Evolutionary conservation across 2,797 vertebrate species (phyloP).

Genomic region (Pantherophis alleghaniensis): DNA sequence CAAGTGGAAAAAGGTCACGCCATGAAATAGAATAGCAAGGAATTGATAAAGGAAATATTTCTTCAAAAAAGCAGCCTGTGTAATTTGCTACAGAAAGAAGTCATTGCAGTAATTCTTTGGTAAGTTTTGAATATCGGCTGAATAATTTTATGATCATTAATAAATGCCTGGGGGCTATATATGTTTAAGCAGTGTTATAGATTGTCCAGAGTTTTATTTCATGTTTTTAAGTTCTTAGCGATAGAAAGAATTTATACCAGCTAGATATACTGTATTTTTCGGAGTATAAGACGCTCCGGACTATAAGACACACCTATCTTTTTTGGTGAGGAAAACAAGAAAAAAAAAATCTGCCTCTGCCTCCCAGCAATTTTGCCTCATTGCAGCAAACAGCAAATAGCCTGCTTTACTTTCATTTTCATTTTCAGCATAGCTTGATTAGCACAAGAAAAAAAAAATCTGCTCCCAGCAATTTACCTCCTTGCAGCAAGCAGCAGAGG

Average conservation of each 20-base stretch:
- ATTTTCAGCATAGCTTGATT: too few relatives aligned
- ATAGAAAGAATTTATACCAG: neutral
- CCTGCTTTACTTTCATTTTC: too few relatives aligned
- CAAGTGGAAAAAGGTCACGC: neutral
- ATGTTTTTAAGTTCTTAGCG: slow-evolving; percentile 11
- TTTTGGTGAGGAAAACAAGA: too few relatives aligned
- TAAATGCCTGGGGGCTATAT: slow-evolving; percentile 19
- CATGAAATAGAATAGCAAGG: slow-evolving; percentile 16
- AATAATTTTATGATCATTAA: slow-evolving; percentile 38
- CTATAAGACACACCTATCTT: too few relatives aligned
- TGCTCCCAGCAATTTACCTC: too few relatives aligned
- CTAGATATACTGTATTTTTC: neutral
- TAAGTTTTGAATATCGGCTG: slow-evolving; percentile 23
- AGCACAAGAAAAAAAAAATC: too few relatives aligned
- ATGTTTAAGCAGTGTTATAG: slow-evolving; percentile 23
- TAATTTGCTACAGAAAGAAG: slow-evolving; percentile 30
- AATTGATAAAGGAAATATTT: slow-evolving; percentile 39
- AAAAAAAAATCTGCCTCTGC: too few relatives aligned
- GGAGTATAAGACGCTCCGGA: too few relatives aligned
- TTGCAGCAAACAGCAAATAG: too few relatives aligned
- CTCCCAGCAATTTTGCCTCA: too few relatives aligned
- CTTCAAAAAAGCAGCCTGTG: slow-evolving; percentile 22
- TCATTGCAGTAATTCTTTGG: slow-evolving; percentile 30
- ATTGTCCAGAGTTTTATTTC: slow-evolving; percentile 14
- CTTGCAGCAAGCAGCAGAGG: too few relatives aligned